Evolutionary conservation across 30 jellyfish, hydroid and myxozoan species (phyloP).

Genomic region (Pseudorhiza aurosa): DNA sequence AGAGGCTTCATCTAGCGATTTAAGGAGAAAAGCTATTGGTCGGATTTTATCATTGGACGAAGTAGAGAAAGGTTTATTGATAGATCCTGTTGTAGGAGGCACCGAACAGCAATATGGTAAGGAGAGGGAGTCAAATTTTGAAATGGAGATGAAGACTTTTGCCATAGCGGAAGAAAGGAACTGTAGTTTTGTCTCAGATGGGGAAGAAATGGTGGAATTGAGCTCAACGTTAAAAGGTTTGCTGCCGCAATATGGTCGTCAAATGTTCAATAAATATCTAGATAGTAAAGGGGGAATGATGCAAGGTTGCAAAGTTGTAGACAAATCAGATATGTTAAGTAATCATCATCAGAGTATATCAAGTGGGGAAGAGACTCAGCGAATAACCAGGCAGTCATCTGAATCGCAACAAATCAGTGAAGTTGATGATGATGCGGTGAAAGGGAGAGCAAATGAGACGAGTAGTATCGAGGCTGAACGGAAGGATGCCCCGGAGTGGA

Average conservation of each 20-base stretch:
- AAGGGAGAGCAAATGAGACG: not conserved
- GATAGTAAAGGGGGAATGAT: not conserved
- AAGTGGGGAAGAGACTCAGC: constrained; percentile 36
- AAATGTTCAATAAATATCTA: not conserved
- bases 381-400: not conserved
- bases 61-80: constrained; percentile 1
- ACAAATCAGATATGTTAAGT: not conserved
- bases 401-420: not conserved
- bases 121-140: not conserved
- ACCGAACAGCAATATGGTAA: not conserved
- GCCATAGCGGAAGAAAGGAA: not conserved
- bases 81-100: no score
- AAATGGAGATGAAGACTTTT: constrained; percentile 34
- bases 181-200: not conserved
- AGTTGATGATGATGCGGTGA: not conserved
- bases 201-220: constrained; percentile 6
- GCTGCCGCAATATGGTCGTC: constrained; percentile 3
- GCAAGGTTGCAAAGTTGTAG: not conserved
- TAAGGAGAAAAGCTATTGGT: not conserved
- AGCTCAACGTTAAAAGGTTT: constrained; percentile 12
- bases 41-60: not conserved
- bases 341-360: not conserved
- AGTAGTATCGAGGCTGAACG: not conserved
- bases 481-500: not conserved
- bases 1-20: not conserved